Conservation (phyloP, 2,113 vertebrate species). For the Pomatorhinus ruficollis region DNA sequence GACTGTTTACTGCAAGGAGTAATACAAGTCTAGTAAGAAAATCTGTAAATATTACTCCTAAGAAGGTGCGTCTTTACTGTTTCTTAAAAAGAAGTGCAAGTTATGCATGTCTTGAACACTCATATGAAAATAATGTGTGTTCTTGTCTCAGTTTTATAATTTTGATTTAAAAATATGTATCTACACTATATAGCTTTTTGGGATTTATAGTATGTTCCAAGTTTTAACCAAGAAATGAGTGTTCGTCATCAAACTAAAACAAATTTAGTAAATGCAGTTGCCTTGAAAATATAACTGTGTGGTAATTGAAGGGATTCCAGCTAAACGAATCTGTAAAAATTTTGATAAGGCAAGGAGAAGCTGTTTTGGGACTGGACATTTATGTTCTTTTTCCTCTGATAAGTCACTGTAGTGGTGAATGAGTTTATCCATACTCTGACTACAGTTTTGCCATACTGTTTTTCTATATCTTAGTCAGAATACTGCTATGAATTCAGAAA, state of each 20-base stretch:
- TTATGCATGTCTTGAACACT: neutral
- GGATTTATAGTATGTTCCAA: neutral
- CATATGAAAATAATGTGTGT: neutral
- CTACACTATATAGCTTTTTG: neutral
- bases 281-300: neutral
- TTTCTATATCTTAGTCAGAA: neutral
- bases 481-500: neutral
- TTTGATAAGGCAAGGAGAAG: neutral
- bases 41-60: neutral
- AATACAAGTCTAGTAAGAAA: neutral
- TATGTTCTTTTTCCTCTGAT: neutral
- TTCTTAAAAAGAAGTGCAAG: neutral
- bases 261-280: neutral
- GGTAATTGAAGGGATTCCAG: neutral
- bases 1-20: neutral
- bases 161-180: neutral
- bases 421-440: neutral
- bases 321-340: neutral
- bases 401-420: neutral
- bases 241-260: neutral
- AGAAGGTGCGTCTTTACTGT: neutral
- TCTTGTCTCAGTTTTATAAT: neutral
- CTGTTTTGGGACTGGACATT: neutral
- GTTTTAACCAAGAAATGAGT: neutral
- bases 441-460: neutral